phyloP scores from a whole-genome alignment of 30 jellyfish, hydroid and myxozoan species.

The Aurelia sp. region DNA sequence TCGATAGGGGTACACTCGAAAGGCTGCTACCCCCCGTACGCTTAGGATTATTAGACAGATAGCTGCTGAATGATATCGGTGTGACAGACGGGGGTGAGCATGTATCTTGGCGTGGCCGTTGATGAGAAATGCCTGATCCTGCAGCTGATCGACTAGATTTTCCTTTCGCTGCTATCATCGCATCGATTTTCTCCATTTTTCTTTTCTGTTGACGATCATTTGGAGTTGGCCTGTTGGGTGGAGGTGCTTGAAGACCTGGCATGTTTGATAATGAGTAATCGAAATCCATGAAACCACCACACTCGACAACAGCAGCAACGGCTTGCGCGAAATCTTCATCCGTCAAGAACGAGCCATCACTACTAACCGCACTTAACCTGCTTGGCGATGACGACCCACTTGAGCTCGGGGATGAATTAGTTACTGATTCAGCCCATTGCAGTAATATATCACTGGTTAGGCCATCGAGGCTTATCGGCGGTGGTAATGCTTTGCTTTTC shows the following conservation, averaged over 20 bases:
- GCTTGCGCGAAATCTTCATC: constrained; percentile 99
- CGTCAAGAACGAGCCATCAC: constrained; percentile 96
- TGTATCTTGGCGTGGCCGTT: constrained; percentile 73
- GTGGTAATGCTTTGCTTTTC: constrained; percentile 88
- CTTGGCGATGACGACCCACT: constrained; percentile 99
- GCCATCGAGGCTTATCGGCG: constrained; percentile 97
- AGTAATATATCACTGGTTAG: constrained; percentile 95
- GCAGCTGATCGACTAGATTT: constrained; percentile 70
- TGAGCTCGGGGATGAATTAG: constrained; percentile 99
- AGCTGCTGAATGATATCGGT: constrained; percentile 95
- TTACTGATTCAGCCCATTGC: constrained; percentile 99
- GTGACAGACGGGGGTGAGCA: constrained; percentile 78
- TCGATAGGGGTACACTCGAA: constrained; percentile 63
- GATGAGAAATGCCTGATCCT: constrained; percentile 50
- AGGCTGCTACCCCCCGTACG: constrained; percentile 81
- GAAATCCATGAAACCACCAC: constrained; percentile 98
- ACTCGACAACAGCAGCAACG: constrained; percentile 99
- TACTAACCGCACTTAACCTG: constrained; percentile 93
- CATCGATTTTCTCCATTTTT: constrained; percentile 95
- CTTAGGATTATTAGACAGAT: constrained; percentile 80
- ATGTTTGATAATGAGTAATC: constrained; percentile 93
- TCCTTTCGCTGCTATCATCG: constrained; percentile 89
- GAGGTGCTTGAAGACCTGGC: constrained; percentile 86
- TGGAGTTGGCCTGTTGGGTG: constrained; percentile 66
- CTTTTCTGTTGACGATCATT: constrained; percentile 61